Evolutionary conservation across 2,797 vertebrate genomes (phyloP).

Genomic region (Micropoecilia bifurca): DNA sequence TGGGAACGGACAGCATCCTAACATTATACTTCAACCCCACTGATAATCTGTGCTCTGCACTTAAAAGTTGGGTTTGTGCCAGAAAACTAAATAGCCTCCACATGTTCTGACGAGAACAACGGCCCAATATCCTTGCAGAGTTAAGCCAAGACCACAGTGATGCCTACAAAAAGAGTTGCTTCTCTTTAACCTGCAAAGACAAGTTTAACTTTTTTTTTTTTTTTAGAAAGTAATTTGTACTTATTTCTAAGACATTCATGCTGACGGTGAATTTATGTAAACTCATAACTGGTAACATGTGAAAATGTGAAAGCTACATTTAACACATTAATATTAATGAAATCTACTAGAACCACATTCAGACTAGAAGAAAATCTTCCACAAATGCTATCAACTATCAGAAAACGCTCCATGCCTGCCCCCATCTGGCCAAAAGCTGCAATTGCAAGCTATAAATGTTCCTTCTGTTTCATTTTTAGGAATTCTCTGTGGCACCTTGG

Average conservation of each 20-base stretch:
- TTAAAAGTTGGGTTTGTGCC: background rate
- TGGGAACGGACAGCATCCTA: background rate
- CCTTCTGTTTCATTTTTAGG: conserved; percentile 74
- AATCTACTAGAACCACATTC: no score
- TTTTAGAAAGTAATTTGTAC: background rate
- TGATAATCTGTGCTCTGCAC: background rate
- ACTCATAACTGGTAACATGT: background rate
- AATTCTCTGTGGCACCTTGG: conserved; percentile 93
- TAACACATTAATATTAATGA: no score
- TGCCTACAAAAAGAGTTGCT: background rate
- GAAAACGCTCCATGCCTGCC: conserved; percentile 37
- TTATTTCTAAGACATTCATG: background rate
- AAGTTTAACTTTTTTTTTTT: background rate
- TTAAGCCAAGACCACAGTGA: background rate
- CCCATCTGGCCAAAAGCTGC: conserved; percentile 52
- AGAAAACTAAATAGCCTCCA: background rate
- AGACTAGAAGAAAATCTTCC: background rate
- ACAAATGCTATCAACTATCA: background rate
- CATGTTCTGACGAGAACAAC: background rate
- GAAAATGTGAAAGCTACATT: background rate
- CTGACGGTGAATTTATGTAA: background rate
- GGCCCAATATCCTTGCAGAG: background rate
- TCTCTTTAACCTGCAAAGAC: background rate
- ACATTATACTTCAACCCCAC: background rate
- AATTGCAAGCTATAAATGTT: conserved; percentile 31